Conservation (phyloP, 2,797 vertebrate species). For the Petrocephalus schoutedeni region DNA sequence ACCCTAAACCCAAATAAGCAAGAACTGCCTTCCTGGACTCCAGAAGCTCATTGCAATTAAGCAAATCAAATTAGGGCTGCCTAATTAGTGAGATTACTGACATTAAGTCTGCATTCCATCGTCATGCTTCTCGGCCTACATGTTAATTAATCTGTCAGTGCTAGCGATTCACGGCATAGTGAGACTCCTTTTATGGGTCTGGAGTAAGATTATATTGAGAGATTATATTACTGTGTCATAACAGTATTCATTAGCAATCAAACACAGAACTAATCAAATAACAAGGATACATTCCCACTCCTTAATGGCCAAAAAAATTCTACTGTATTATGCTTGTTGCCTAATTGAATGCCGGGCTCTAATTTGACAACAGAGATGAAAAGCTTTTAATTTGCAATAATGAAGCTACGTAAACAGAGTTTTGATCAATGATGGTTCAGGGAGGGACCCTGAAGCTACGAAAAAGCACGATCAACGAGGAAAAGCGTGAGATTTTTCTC, state of each 20-base stretch:
- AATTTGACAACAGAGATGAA: not conserved
- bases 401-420: not conserved
- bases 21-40: not conserved
- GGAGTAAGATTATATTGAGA: not conserved
- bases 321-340: not conserved
- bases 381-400: not conserved
- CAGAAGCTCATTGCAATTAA: not conserved
- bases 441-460: not conserved
- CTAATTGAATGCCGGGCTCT: not conserved
- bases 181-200: not conserved
- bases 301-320: not conserved
- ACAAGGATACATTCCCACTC: not conserved
- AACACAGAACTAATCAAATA: conserved; percentile 6
- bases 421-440: not conserved
- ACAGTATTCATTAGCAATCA: conserved; percentile 13
- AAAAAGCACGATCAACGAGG: not conserved
- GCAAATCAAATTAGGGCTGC: not conserved
- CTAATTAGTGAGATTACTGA: not conserved
- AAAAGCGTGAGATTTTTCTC: not conserved
- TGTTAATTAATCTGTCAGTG: not conserved
- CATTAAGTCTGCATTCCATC: not conserved
- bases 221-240: not conserved
- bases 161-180: not conserved
- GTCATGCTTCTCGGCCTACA: not conserved
- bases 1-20: not conserved